Base-by-base conservation (phyloP, 2,797 vertebrate species). In the Anisognathus igniventris region DNA sequence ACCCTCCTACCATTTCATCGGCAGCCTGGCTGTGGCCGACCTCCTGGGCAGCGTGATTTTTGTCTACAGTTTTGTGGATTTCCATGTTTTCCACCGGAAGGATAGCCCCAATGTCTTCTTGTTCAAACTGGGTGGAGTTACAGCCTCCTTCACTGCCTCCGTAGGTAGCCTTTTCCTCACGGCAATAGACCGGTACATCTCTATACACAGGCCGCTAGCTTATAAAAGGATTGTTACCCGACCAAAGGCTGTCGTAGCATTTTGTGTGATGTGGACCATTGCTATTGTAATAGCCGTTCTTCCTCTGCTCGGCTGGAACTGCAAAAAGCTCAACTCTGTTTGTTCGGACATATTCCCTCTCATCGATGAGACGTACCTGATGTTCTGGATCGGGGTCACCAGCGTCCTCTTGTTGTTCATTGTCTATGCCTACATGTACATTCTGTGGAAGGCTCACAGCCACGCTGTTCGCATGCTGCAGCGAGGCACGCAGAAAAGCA, bases 351-450 rank as follows among this genome's bases (percentile, higher is more conserved):
- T 99, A 93, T 99, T 99, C 97, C 99, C 99, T 1, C 98, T 99
- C 94, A 99, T 99, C 4, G 99, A 99, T 0, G 98, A 99, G 97
- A 99, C 98, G 25, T 99, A 99, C 97, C 98, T 99, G 97, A 98
- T 99, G 99, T 99, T 99, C 98, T 99, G 99, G 99, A 99, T 99
- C 3, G 99, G 99, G 40, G 98, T 99, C 77, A 99, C 99, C 95
- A 99, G 98, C 7, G 96, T 99, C 79, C 98, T 99, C 95, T 97
- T 99, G 96, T 97, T 99, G 92, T 99, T 99, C 96, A 99, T 99
- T 70, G 98, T 99, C 95, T 99, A 99, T 64, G 99, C 99, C 10
- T 99, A 99, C 97, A 99, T 99, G 97, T 99, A 99, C 96, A 99
- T 99, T 95, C 98, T 99, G 94, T 99, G 99, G 99, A 99, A 99